Evolutionary conservation across 2,888 invertebrate species (phyloP).

Genomic region (Drosophila neotestacea): DNA sequence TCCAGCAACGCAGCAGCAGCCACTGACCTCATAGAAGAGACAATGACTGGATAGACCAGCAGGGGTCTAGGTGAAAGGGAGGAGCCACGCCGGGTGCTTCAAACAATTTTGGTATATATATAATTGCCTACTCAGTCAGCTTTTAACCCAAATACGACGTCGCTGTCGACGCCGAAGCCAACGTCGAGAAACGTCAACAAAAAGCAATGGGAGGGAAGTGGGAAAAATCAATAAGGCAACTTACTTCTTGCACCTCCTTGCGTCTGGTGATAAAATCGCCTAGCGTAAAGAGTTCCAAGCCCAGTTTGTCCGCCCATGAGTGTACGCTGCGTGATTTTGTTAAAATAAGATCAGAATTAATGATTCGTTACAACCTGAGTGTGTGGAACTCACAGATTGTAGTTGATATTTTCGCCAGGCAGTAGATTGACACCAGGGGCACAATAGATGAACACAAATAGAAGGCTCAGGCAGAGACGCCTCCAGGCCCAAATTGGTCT

Average conservation of each 20-base stretch:
- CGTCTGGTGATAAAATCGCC: slow-evolving; percentile 93
- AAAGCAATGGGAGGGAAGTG: slow-evolving; percentile 39
- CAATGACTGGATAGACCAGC: slow-evolving; percentile 34
- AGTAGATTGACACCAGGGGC: slow-evolving; percentile 82
- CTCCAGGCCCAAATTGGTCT: slow-evolving; percentile 67
- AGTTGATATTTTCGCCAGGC: slow-evolving; percentile 84
- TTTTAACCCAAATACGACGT: slow-evolving; percentile 72
- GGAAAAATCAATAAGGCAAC: slow-evolving; percentile 82
- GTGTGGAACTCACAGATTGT: slow-evolving; percentile 82
- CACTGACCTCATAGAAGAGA: slow-evolving; percentile 66
- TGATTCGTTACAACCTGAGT: slow-evolving; percentile 11
- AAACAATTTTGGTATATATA: slow-evolving; percentile 48
- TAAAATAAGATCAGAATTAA: slow-evolving; percentile 35
- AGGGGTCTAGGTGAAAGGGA: not conserved
- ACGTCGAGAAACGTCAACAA: slow-evolving; percentile 65
- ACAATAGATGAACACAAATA: slow-evolving; percentile 80
- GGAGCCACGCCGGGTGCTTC: slow-evolving; percentile 34
- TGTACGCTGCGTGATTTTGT: slow-evolving; percentile 88
- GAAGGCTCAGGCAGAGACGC: slow-evolving; percentile 65
- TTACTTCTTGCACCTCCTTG: slow-evolving; percentile 91
- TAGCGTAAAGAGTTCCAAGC: slow-evolving; percentile 92
- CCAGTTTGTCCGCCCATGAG: slow-evolving; percentile 93
- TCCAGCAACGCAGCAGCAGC: slow-evolving; percentile 38
- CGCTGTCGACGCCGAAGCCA: slow-evolving; percentile 31
- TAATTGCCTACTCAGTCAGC: slow-evolving; percentile 63